Percentiles rank a stretch among this genome's conserved stretches.
These are phyloP conservation scores for Frankliniella intonsa DNA, from an alignment of 2,888 invertebrate species.

Conservation along the genomic window DNA sequence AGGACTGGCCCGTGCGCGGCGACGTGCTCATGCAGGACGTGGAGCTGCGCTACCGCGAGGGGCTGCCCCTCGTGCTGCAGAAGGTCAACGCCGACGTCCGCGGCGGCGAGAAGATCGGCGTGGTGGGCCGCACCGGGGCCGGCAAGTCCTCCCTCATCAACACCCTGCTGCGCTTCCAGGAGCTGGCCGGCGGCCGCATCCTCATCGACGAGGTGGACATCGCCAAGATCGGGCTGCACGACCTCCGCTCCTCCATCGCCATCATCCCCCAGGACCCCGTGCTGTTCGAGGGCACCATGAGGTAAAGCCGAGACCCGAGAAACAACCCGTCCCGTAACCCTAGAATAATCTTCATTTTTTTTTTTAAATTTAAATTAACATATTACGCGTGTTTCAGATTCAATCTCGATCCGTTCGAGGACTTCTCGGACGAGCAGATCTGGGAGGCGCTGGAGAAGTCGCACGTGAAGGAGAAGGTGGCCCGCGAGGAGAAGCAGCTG, in stretches of 20 bases:
- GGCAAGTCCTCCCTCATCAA: constrained; percentile 84
- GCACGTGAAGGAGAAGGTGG: constrained; percentile 60
- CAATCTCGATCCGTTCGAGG: constrained; percentile 77
- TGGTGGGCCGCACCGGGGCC: constrained; percentile 87
- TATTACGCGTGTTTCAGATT: neutral
- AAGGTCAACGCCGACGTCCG: constrained; percentile 53
- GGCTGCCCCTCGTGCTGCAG: constrained; percentile 51
- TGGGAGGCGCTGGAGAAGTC: constrained; percentile 73
- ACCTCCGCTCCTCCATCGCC: constrained; percentile 71
- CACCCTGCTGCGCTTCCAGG: constrained; percentile 70
- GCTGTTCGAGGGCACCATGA: constrained; percentile 77
- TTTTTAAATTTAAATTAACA: no score
- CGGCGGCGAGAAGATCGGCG: constrained; percentile 63
- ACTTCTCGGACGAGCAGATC: constrained; percentile 67
- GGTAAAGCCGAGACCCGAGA: constrained; percentile 45
- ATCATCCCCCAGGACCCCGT: constrained; percentile 91
- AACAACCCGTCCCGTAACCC: no score
- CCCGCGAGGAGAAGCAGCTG: constrained; percentile 17
- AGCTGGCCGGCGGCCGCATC: constrained; percentile 64
- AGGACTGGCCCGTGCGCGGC: constrained; percentile 52
- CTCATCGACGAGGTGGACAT: constrained; percentile 78
- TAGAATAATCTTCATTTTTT: no score
- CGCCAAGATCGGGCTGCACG: constrained; percentile 59
- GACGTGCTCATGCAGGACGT: constrained; percentile 51
- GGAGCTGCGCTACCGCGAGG: constrained; percentile 49